Evolutionary conservation across 2,113 vertebrate genomes (phyloP).

Genomic region (Synchiropus splendidus): DNA sequence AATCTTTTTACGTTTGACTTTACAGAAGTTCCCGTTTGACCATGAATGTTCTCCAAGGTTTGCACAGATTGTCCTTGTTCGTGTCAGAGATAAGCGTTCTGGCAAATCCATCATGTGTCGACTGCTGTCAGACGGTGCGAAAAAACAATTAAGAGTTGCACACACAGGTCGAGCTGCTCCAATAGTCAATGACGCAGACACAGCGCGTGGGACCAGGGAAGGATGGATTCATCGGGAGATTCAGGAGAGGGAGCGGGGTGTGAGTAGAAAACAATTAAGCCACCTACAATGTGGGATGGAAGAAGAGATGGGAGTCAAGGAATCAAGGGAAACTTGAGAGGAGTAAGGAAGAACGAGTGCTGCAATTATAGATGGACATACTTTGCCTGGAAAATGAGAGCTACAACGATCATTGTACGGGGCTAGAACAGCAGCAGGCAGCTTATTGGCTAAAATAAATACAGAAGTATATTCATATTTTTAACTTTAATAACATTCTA

Average conservation of each 20-base stretch:
- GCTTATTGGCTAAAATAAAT: no score
- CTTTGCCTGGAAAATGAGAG: slow-evolving; percentile 7
- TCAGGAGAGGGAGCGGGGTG: slow-evolving; percentile 19
- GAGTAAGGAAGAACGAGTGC: slow-evolving; percentile 9
- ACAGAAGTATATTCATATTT: no score
- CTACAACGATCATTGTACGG: no score
- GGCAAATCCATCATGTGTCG: slow-evolving; percentile 58
- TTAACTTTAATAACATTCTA: no score
- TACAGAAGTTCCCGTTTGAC: slow-evolving; percentile 26
- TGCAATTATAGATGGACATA: slow-evolving; percentile 26
- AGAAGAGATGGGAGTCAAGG: slow-evolving; percentile 23
- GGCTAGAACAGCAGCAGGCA: no score
- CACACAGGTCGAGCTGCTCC: slow-evolving; percentile 36
- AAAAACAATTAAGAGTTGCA: slow-evolving; percentile 62
- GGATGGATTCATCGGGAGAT: slow-evolving; percentile 49
- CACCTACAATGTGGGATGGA: slow-evolving; percentile 33
- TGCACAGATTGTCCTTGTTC: slow-evolving; percentile 28
- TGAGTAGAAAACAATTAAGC: slow-evolving; percentile 40
- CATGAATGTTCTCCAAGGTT: slow-evolving; percentile 30
- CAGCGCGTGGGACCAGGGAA: slow-evolving; percentile 17
- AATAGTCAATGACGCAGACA: slow-evolving; percentile 48
- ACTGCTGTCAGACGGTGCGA: slow-evolving; percentile 40
- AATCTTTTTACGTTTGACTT: slow-evolving; percentile 1
- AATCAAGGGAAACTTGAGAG: slow-evolving; percentile 1
- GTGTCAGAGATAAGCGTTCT: slow-evolving; percentile 29